Base-by-base conservation (phyloP, 2,888 invertebrate species). In the Fragum sueziense region DNA sequence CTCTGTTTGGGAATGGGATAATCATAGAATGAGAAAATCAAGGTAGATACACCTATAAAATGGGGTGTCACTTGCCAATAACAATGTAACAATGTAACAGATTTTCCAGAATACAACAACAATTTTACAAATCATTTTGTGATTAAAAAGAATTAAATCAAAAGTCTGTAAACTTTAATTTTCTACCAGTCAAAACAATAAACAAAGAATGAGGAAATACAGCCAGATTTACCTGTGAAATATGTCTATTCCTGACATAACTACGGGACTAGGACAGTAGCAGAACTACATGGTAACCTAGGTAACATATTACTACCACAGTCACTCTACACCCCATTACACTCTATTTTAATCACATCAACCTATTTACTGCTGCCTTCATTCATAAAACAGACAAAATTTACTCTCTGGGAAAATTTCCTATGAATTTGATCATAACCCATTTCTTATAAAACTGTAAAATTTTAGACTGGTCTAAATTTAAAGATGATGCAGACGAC, bases 261-360 rank as follows among this genome's bases (percentile, higher is more conserved):
- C 9, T n/a, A 37, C 14, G 37, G n/a, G n/a, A 65, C 65, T 34
- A 34, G 25, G 41, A 65, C 65, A 65, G 34, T 41, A 65, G 11
- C 37, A 37, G 41, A 41, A 34, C 65, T 65, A 65, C 65, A 65
- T 65, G 37, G 65, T 65, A 65, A 22, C 65, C 65, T 34, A 65
- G 65, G 65, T 25, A 65, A 65, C 65, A 22, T 25, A 41, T 25
- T 34, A 65, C 65, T 65, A 41, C n/a, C 9, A 20, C 34, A 65
- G 65, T 22, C 41, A 65, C 62, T 57, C 57, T 27, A 29, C 57
- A 27, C 25, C 2, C 25, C 25, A 14, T 6, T 57, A 47, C 57
- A 3, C 14, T 57, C 57, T 27, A 57, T 57, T 57, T 57, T 25
- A 57, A 25, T 57, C 25, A 25, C 57, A 57, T 57, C 29, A 57